These are phyloP conservation scores for Plectrocnemia conspersa DNA, from an alignment of 1,140 invertebrate genomes.

Conservation along the genomic window DNA sequence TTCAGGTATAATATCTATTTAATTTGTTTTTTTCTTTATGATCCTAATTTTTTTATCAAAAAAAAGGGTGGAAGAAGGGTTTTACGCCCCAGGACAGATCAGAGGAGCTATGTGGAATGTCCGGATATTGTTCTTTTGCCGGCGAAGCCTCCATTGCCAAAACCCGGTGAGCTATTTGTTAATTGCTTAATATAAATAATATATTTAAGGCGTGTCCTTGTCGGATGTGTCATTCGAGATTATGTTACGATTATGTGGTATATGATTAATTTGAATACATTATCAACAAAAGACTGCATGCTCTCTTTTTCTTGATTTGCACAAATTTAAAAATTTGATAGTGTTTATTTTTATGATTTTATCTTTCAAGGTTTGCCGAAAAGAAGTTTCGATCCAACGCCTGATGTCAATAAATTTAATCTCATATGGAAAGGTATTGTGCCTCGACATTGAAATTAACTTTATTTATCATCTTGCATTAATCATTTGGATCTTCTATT, in stretches of 20 bases:
- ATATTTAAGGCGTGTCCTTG: background rate
- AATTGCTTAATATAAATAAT: background rate
- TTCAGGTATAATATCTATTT: slow-evolving; percentile 43
- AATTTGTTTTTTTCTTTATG: too few relatives aligned
- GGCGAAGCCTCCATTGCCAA: slow-evolving; percentile 48
- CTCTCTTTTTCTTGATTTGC: background rate
- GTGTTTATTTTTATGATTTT: slow-evolving; percentile 14
- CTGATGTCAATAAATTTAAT: slow-evolving; percentile 35
- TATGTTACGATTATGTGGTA: background rate
- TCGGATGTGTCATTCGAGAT: background rate
- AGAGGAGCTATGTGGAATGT: slow-evolving; percentile 68
- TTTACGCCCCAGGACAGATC: slow-evolving; percentile 70
- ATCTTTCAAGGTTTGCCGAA: slow-evolving; percentile 31
- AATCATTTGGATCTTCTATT: slow-evolving; percentile 14
- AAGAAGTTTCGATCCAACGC: slow-evolving; percentile 29
- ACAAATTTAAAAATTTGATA: background rate
- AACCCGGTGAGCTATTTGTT: slow-evolving; percentile 23
- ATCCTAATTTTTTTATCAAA: too few relatives aligned
- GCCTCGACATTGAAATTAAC: slow-evolving; percentile 32
- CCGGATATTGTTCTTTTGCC: slow-evolving; percentile 57
- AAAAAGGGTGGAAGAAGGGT: slow-evolving; percentile 63
- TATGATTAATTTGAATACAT: background rate
- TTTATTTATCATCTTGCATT: slow-evolving; percentile 27
- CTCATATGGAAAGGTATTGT: slow-evolving; percentile 35
- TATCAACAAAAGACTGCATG: background rate